Evolutionary conservation across 2,888 invertebrate genomes (phyloP), one percentile per base, ranked within the genome.

Genomic region (Halocaridina rubra): DNA sequence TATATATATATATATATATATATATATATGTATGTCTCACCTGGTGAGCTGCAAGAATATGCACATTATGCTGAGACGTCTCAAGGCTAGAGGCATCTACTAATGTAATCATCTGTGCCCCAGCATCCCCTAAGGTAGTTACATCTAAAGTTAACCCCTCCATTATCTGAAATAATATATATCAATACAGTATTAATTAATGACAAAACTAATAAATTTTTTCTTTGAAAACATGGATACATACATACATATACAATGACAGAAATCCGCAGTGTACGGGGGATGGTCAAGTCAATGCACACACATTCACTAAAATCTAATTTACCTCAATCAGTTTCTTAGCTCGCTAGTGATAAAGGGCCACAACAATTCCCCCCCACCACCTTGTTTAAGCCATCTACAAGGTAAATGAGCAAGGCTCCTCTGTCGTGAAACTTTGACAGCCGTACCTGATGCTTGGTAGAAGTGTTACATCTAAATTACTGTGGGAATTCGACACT

Each of bases 31-130:
- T n/a, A n/a, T n/a, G n/a, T n/a, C 77, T 24, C 8, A 81, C 81
- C 67, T 81, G 81, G 53, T 81, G 75, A n/a, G 81, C 61, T 8
- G 82, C 71, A n/a, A 82, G 77, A 30, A 82, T 82, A 33, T 82
- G 82, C 16, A 82, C 82, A 72, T 82, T 82, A 32, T 74, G 82
- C 46, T 82, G 82, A 2, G 72, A 33, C 2, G 29, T 22, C 1
- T 82, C 82, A 22, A 86, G 57, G 29, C 33, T 19, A 3, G 81
- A 61, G 3, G 86, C 81, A 30, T 86, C 86, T 8, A 86, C 86
- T 27, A 86, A 46, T 24, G 86, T 86, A 27, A 86, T 86, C 81
- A 86, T 81, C 79, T 86, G 86, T 16, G 81, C 71, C 16, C 75
- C 85, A 22, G 80, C 85, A 10, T 81, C 86, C 22, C 78, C 86